These are phyloP conservation scores for Plotosus lineatus DNA, from an alignment of 2,113 vertebrate genomes.

Conservation along the genomic window DNA sequence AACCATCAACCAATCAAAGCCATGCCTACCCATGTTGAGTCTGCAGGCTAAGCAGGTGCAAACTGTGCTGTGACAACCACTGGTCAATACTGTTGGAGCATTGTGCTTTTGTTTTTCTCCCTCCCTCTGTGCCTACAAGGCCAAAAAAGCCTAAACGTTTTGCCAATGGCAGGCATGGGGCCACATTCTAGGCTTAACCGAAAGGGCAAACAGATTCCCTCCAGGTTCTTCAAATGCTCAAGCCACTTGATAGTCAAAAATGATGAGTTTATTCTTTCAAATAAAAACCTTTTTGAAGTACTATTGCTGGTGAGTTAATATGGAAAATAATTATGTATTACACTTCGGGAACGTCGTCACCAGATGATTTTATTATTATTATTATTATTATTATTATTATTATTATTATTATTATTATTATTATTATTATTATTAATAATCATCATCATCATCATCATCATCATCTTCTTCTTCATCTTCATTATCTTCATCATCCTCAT, in stretches of 20 bases:
- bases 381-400: no score
- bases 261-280: neutral
- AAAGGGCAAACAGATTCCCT: constrained; percentile 35
- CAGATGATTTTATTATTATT: no score
- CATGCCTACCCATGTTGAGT: constrained; percentile 42
- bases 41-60: constrained; percentile 53
- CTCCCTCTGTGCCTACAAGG: constrained; percentile 37
- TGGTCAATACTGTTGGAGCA: constrained; percentile 53
- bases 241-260: neutral
- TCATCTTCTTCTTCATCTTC: no score
- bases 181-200: constrained; percentile 33
- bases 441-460: no score
- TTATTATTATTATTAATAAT: no score
- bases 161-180: constrained; percentile 43
- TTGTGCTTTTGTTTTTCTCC: constrained; percentile 52
- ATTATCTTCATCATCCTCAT: no score
- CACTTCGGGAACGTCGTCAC: no score
- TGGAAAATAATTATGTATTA: neutral
- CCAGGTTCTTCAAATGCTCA: constrained; percentile 1
- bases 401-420: no score
- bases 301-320: neutral
- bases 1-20: constrained; percentile 41
- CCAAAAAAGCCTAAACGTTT: constrained; percentile 40
- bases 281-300: neutral
- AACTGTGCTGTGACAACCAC: constrained; percentile 55